These are phyloP conservation scores for Brachyrhaphis roseni DNA, from an alignment of 2,797 vertebrate species.

Conservation along the genomic window DNA sequence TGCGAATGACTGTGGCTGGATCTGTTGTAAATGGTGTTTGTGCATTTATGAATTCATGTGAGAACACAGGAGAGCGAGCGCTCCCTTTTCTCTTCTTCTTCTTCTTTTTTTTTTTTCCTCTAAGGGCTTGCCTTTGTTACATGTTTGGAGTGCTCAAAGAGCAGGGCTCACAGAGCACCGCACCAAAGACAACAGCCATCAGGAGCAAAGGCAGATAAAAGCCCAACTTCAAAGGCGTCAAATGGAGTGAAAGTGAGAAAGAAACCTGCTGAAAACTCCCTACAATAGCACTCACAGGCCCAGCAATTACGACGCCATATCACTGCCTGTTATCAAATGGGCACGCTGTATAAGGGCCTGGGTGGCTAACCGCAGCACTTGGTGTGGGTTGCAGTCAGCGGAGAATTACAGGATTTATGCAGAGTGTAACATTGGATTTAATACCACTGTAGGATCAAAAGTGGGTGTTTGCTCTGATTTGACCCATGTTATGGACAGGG, in stretches of 20 bases:
- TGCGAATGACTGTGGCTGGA: constrained; percentile 53
- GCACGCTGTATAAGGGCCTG: constrained; percentile 48
- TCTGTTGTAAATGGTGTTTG: constrained; percentile 35
- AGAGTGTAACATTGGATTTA: constrained; percentile 65
- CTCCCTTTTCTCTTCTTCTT: constrained; percentile 44
- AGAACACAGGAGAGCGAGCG: constrained; percentile 48
- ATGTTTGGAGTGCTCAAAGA: constrained; percentile 79
- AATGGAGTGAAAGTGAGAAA: constrained; percentile 79
- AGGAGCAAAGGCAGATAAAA: constrained; percentile 82
- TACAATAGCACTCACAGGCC: constrained; percentile 72
- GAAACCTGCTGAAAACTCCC: constrained; percentile 79
- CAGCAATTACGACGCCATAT: constrained; percentile 78
- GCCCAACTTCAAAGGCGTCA: constrained; percentile 81
- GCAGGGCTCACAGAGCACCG: constrained; percentile 70
- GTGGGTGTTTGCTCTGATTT: constrained; percentile 74
- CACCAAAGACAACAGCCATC: constrained; percentile 83
- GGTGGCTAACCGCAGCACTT: constrained; percentile 69
- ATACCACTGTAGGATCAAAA: constrained; percentile 79
- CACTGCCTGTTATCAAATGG: constrained; percentile 65
- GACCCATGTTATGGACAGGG: constrained; percentile 70
- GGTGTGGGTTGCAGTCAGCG: constrained; percentile 75
- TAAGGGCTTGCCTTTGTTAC: constrained; percentile 78
- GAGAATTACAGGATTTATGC: constrained; percentile 63
- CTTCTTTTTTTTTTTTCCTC: constrained; percentile 66
- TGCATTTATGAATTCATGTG: constrained; percentile 45